phyloP scores from a whole-genome alignment of 2,888 invertebrate genomes.

The Spilosoma lubricipeda region DNA sequence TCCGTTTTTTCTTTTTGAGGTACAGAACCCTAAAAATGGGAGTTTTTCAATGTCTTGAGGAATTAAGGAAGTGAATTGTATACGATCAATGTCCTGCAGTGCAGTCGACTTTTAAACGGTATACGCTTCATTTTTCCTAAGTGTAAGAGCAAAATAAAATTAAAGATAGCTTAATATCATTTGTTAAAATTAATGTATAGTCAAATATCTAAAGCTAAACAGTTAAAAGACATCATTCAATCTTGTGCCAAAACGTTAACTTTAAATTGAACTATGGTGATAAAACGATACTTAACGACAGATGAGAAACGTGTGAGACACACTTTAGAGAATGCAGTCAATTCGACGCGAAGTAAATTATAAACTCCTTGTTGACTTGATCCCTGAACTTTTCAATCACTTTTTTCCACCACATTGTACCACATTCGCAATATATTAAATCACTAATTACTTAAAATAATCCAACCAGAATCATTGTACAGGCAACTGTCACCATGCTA shows the following conservation, averaged over 20 bases:
- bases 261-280: neutral
- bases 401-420: too few relatives aligned
- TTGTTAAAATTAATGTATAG: neutral
- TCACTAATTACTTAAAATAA: too few relatives aligned
- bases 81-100: constrained; percentile 52
- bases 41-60: neutral
- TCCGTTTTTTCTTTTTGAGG: too few relatives aligned
- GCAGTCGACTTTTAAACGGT: constrained; percentile 26
- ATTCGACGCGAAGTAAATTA: neutral
- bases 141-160: neutral
- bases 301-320: too few relatives aligned
- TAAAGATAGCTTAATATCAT: neutral
- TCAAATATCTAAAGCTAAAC: neutral
- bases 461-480: too few relatives aligned
- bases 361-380: neutral
- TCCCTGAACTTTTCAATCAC: neutral
- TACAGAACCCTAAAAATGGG: neutral
- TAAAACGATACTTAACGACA: neutral
- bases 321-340: neutral
- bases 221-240: neutral
- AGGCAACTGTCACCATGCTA: too few relatives aligned
- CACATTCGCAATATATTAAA: too few relatives aligned
- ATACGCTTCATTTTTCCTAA: neutral
- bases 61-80: constrained; percentile 31
- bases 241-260: neutral